phyloP scores from a whole-genome alignment of 2,888 invertebrate species.

The Drosophila borborema region DNA sequence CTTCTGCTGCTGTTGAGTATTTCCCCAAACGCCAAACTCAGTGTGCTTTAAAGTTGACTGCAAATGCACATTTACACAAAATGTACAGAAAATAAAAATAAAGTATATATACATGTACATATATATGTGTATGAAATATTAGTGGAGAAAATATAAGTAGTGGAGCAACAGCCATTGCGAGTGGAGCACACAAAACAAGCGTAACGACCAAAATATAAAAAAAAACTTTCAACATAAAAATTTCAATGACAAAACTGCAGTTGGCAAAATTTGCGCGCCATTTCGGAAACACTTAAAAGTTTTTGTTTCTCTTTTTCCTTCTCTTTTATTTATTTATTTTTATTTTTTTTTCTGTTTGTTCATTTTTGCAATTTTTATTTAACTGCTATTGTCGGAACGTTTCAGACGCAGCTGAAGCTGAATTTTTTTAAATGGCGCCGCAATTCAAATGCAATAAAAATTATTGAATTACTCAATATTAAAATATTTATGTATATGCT shows the following conservation, averaged over 20 bases:
- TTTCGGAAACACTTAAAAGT: conserved; percentile 69
- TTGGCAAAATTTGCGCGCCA: conserved; percentile 60
- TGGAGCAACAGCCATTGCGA: conserved; percentile 21
- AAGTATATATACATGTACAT: background rate
- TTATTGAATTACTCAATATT: conserved; percentile 20
- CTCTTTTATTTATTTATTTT: background rate
- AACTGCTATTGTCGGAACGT: conserved; percentile 27
- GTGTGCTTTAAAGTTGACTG: conserved; percentile 23
- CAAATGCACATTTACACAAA: conserved; percentile 26
- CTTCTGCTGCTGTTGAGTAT: background rate
- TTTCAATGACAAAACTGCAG: conserved; percentile 67
- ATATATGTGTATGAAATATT: conserved; percentile 29
- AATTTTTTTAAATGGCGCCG: conserved; percentile 37
- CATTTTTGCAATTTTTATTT: conserved; percentile 8
- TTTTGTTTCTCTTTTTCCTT: conserved; percentile 34
- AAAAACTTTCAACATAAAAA: conserved; percentile 55
- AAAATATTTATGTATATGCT: background rate
- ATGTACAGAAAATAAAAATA: conserved; percentile 3
- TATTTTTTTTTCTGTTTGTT: background rate
- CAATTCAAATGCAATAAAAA: conserved; percentile 39
- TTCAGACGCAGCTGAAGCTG: conserved; percentile 3
- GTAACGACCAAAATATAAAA: conserved; percentile 47
- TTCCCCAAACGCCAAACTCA: conserved; percentile 7
- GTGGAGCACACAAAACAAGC: conserved; percentile 39
- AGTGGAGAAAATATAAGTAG: conserved; percentile 16